phyloP scores from a whole-genome alignment of 1,140 invertebrate species.

The Pogonognathellus flavescens region DNA sequence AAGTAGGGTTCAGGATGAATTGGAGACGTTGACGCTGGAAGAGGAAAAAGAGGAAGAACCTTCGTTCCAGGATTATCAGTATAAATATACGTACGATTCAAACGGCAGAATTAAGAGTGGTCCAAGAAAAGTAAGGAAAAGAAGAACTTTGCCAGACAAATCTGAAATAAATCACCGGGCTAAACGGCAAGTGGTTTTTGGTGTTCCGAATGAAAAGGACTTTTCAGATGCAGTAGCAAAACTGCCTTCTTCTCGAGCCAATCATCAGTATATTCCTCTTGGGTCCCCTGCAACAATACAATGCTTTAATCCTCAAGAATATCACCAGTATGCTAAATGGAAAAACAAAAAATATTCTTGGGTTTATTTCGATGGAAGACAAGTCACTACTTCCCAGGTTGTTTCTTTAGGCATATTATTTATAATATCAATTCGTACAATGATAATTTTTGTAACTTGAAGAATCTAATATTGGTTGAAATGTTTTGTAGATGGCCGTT shows the following conservation, averaged over 20 bases:
- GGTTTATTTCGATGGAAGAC: constrained; percentile 11
- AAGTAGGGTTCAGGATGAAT: neutral
- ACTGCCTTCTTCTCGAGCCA: neutral
- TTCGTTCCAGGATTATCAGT: neutral
- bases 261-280: neutral
- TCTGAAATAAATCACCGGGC: neutral
- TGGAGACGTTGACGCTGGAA: too few species aligned
- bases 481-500: neutral
- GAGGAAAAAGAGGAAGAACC: neutral
- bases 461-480: neutral
- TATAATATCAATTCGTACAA: neutral
- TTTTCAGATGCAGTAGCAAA: neutral
- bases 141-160: neutral
- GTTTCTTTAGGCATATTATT: neutral
- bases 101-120: neutral
- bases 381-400: constrained; percentile 21
- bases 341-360: neutral
- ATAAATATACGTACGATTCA: neutral
- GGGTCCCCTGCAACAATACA: neutral
- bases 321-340: neutral
- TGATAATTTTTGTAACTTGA: neutral
- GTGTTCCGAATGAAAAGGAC: neutral
- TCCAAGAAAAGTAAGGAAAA: neutral
- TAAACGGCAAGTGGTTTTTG: constrained; percentile 3
- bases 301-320: neutral